phyloP scores from a whole-genome alignment of 2,797 vertebrate species.

The Gadopsis bispinosus region DNA sequence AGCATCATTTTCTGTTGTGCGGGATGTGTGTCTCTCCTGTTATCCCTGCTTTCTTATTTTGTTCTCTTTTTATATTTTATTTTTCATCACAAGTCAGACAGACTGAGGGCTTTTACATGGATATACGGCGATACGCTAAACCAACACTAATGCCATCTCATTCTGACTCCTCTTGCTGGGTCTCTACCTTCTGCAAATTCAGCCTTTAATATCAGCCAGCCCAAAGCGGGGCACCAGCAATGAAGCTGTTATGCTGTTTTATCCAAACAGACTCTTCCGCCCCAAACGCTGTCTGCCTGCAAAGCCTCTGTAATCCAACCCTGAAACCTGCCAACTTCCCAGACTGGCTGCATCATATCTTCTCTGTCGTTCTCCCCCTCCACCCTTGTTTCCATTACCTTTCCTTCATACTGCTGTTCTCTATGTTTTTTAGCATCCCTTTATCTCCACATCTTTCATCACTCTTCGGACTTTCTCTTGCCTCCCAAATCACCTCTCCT shows the following conservation, averaged over 20 bases:
- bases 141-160: constrained; percentile 35
- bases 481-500: constrained; percentile 20
- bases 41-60: constrained; percentile 24
- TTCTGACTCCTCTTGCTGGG: constrained; percentile 39
- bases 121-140: constrained; percentile 21
- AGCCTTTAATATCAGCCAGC: constrained; percentile 65
- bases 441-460: constrained; percentile 26
- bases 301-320: constrained; percentile 76
- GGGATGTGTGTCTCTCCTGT: constrained; percentile 9
- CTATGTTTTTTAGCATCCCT: constrained; percentile 39
- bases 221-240: constrained; percentile 48
- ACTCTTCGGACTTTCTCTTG: constrained; percentile 20
- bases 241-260: constrained; percentile 67
- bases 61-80: constrained; percentile 18
- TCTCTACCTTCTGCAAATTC: constrained; percentile 52
- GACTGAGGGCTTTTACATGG: constrained; percentile 1
- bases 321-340: constrained; percentile 60
- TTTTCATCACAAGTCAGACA: constrained; percentile 28
- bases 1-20: not conserved
- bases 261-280: constrained; percentile 60
- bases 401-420: constrained; percentile 18
- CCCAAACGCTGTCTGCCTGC: constrained; percentile 55
- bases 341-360: constrained; percentile 38
- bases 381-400: constrained; percentile 37
- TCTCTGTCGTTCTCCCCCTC: constrained; percentile 15